Evolutionary conservation across 2,113 vertebrate species (phyloP).

Genomic region (Neogobius melanostomus): DNA sequence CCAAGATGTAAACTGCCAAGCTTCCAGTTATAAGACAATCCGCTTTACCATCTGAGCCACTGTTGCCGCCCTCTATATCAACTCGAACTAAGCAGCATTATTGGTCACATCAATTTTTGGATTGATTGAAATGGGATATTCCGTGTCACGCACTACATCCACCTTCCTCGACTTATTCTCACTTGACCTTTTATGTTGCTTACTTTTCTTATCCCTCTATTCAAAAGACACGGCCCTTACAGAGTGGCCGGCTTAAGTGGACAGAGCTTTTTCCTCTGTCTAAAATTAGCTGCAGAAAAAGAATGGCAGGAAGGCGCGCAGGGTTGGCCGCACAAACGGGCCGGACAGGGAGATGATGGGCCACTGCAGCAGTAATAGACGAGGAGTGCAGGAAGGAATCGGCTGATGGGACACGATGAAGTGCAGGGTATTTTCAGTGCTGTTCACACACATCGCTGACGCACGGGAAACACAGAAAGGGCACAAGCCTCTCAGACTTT

Average conservation of each 20-base stretch:
- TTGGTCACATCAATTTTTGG: neutral
- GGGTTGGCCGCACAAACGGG: constrained; percentile 47
- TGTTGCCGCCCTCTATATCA: neutral
- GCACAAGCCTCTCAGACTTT: constrained; percentile 12
- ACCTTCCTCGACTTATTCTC: constrained; percentile 1
- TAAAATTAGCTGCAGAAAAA: constrained; percentile 71
- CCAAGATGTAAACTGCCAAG: no score
- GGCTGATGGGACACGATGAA: constrained; percentile 44
- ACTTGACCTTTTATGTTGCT: constrained; percentile 49
- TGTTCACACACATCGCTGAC: constrained; percentile 46
- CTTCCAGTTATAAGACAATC: no score
- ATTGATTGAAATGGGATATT: neutral
- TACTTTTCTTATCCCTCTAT: constrained; percentile 25
- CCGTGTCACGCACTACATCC: neutral
- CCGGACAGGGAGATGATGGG: constrained; percentile 10
- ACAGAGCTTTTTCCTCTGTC: constrained; percentile 63
- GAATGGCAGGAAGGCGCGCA: constrained; percentile 72
- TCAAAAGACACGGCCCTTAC: neutral
- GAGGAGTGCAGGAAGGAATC: constrained; percentile 55
- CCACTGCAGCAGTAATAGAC: constrained; percentile 40
- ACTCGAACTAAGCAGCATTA: neutral
- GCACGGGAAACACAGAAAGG: constrained; percentile 39
- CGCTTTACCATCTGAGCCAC: neutral
- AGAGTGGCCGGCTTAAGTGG: constrained; percentile 66
- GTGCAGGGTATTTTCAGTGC: constrained; percentile 58